Percentiles rank a stretch among this genome's conserved stretches.
phyloP scores from a whole-genome alignment of 2,113 vertebrate species.

The Scomber colias region DNA sequence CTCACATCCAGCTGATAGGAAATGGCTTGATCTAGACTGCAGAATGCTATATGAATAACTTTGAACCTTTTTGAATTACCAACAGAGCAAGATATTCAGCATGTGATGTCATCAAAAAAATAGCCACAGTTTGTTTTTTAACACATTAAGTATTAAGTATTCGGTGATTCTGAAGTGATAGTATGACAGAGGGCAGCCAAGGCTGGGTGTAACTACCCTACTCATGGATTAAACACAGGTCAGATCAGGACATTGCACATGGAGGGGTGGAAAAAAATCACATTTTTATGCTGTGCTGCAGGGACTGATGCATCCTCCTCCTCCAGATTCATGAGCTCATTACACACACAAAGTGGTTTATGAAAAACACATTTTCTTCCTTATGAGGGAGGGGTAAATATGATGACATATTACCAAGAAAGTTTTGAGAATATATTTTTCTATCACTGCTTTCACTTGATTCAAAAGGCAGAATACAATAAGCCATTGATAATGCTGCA shows the following conservation, averaged over 20 bases:
- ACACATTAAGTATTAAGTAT: neutral
- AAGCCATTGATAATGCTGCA: conserved; percentile 6
- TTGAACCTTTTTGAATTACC: no score
- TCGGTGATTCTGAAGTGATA: neutral
- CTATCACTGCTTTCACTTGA: neutral
- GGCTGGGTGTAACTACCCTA: neutral
- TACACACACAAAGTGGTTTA: conserved; percentile 1
- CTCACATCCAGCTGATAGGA: no score
- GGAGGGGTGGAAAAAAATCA: neutral
- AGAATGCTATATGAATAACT: no score
- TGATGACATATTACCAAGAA: conserved; percentile 5
- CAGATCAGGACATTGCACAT: conserved; percentile 14
- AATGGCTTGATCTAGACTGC: no score
- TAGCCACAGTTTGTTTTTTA: neutral
- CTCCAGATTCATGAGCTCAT: conserved; percentile 42
- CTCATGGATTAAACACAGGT: conserved; percentile 18
- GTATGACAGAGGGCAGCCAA: neutral
- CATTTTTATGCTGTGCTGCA: neutral
- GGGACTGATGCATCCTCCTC: neutral
- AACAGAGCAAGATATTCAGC: no score
- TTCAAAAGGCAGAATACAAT: conserved; percentile 12
- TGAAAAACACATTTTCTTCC: conserved; percentile 20
- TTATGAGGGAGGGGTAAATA: conserved; percentile 4
- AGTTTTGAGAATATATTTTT: conserved; percentile 16
- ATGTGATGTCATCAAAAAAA: no score